phyloP scores from a whole-genome alignment of 2,113 vertebrate genomes.

The Vidua macroura region DNA sequence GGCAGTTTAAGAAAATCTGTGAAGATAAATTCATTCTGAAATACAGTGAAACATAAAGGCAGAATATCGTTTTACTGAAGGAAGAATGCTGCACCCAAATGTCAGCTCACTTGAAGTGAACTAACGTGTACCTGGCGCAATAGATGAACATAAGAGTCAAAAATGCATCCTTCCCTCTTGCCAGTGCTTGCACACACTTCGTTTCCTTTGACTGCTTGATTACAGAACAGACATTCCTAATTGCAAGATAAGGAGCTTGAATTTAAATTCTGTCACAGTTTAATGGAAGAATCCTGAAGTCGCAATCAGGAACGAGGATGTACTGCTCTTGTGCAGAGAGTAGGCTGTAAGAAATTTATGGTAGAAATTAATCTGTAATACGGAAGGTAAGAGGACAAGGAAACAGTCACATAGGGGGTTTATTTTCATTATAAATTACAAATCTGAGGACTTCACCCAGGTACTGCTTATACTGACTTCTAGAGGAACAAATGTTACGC shows the following conservation, averaged over 20 bases:
- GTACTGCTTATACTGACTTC: not conserved
- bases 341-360: not conserved
- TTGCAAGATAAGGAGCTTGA: conserved; percentile 2
- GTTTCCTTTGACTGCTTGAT: not conserved
- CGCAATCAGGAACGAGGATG: fast-evolving
- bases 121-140: not conserved
- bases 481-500: not conserved
- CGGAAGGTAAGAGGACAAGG: not conserved
- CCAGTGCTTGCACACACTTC: not conserved
- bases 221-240: conserved; percentile 18
- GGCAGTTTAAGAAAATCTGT: not conserved
- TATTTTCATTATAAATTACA: not conserved
- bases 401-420: not conserved
- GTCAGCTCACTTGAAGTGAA: not conserved
- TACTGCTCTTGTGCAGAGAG: not conserved
- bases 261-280: not conserved
- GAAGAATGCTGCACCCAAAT: not conserved
- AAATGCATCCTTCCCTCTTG: not conserved
- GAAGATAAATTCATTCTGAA: not conserved
- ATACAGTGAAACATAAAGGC: not conserved
- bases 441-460: not conserved
- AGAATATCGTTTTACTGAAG: not conserved
- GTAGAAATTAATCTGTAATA: not conserved
- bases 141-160: not conserved
- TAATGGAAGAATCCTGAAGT: not conserved